These are phyloP conservation scores for Noctua fimbriata DNA, from an alignment of 2,888 invertebrate genomes.

Conservation along the genomic window DNA sequence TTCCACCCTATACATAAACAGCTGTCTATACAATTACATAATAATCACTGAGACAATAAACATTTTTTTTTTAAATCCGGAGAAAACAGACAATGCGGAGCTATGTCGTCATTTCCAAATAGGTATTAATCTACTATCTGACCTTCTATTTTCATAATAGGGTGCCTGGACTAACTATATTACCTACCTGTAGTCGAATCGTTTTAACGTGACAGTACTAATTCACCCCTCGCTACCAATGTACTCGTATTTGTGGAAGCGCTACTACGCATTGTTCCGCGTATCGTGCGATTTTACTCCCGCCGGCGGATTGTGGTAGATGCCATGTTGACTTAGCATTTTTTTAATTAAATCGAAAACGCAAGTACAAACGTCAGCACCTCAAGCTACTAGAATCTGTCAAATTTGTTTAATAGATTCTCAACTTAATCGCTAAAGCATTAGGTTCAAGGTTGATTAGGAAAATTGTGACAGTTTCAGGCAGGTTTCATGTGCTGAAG, in stretches of 20 bases:
- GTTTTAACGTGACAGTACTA: not conserved
- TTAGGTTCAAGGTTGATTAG: too few relatives aligned
- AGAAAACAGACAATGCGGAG: not conserved
- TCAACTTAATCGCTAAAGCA: too few relatives aligned
- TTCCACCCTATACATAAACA: constrained; percentile 1
- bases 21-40: not conserved
- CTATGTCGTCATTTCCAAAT: not conserved
- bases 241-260: not conserved
- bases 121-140: constrained; percentile 7
- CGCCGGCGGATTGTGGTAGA: not conserved
- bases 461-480: too few relatives aligned
- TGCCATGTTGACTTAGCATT: not conserved
- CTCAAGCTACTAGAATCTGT: too few relatives aligned
- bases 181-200: constrained; percentile 10
- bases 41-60: not conserved
- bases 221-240: not conserved
- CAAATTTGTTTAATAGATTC: too few relatives aligned
- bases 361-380: too few relatives aligned
- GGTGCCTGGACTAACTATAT: constrained; percentile 44
- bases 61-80: not conserved
- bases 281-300: not conserved
- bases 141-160: constrained; percentile 59
- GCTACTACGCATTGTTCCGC: not conserved
- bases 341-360: too few relatives aligned
- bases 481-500: too few relatives aligned